Base-by-base conservation (phyloP, 1,140 invertebrate species). In the Formica selysi region DNA sequence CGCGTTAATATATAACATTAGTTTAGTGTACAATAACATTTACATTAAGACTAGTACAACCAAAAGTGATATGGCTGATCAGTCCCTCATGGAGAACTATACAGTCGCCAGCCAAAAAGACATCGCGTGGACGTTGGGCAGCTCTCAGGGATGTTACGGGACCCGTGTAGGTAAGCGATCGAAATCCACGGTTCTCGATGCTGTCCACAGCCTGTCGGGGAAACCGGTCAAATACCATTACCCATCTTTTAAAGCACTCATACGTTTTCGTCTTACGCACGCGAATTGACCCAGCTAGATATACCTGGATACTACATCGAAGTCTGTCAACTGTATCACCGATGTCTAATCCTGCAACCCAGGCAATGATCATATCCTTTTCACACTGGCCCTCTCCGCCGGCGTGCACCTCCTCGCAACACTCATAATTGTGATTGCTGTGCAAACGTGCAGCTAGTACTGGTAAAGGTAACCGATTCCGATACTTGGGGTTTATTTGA, bases 251-350 rank as follows among this genome's bases (percentile, higher is more conserved):
- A 64, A 44, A 70, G 71, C 36, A 86, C 29, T 88, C 10, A 4
- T 80, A 74, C 41, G 11, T 74, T 62, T 73, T 70, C 38, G 22
- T 73, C 26, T 84, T 84, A 62, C 3, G 19, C 2, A 0, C 8
- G 6, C 13, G 10, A 78, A 38, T 54, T 36, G 13, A 73, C 51
- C 7, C 13, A 26, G 0, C 51, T 51, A 13, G 10, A 41, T 51
- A 87, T 91, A 95, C 94, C 90, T 95, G 91, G 80, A 95, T 94
- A 36, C 93, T 94, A 78, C 93, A 95, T 11, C 91, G 86, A n/a
- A 95, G 78, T 8, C 88, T 81, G 6, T 92, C 90, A 36, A 51
- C 74, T 1, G 89, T 65, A 51, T 90, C 92, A 4, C 92, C 92
- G 26, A 94, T 86, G 67, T 95, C 94, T 38, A 95, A 65, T 81